phyloP scores from a whole-genome alignment of 2,888 invertebrate genomes.

The Liposcelis brunnea region DNA sequence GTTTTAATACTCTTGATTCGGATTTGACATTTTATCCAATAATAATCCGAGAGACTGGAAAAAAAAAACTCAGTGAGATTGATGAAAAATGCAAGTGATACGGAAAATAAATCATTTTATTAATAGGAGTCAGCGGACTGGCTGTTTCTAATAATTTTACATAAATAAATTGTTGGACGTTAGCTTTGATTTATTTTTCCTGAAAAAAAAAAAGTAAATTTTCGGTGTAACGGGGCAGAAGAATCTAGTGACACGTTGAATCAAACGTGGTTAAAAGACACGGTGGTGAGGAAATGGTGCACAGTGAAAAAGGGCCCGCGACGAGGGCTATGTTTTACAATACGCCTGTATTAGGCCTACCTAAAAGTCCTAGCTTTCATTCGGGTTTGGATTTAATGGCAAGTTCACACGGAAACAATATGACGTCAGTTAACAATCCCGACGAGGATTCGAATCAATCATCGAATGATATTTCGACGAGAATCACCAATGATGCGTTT shows the following conservation, averaged over 20 bases:
- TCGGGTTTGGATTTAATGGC: conserved; percentile 69
- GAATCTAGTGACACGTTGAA: conserved; percentile 13
- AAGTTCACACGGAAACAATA: conserved; percentile 22
- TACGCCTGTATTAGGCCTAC: conserved; percentile 52
- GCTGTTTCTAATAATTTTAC: too few species aligned
- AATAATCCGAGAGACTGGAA: too few species aligned
- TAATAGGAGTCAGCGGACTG: too few species aligned
- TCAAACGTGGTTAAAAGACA: conserved; percentile 15
- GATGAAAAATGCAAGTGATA: too few species aligned
- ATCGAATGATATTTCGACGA: background rate
- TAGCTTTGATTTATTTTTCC: too few species aligned
- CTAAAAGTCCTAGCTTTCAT: conserved; percentile 77
- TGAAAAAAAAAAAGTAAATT: too few species aligned
- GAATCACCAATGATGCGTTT: conserved; percentile 6
- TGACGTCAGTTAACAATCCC: conserved; percentile 8
- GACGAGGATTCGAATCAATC: conserved; percentile 5
- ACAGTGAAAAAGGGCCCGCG: conserved; percentile 20
- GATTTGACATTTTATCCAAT: too few species aligned
- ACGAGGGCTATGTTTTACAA: conserved; percentile 30
- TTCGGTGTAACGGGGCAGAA: too few species aligned
- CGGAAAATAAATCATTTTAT: too few species aligned
- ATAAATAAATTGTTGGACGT: too few species aligned
- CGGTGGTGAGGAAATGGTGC: conserved; percentile 18
- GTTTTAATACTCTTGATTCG: too few species aligned
- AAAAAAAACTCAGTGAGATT: too few species aligned